Base-by-base conservation (phyloP, 1,140 invertebrate genomes). In the Drosophila rhopaloa region DNA sequence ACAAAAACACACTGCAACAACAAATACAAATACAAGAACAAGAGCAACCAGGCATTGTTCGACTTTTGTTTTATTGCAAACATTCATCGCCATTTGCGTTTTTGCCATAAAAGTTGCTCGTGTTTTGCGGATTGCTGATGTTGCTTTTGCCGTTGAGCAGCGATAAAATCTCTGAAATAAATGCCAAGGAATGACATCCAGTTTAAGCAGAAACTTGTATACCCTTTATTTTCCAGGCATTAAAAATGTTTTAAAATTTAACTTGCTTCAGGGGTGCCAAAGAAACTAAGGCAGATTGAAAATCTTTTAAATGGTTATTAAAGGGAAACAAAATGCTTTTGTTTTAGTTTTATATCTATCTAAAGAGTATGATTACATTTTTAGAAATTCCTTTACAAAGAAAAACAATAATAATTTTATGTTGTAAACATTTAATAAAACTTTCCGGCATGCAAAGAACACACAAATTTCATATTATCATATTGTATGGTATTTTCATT, bases 21-120 rank as follows among this genome's bases (percentile, higher is more conserved):
- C 47, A 40, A 40, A 32, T 35, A 41, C 38, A 53, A 29, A 29
- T 53, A 41, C 38, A 53, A 29, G 19, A 71, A 41, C 38, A 53
- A 29, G 19, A 71, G 56, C 65, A 62, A 62, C 47, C 50, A 81
- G 81, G 66, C 72, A 71, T 76, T 82, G 71, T 83, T 83, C 53
- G 77, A 88, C 65, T 88, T 81, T 88, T 86, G 83, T 88, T 86
- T 86, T 86, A 88, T 88, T 79, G 79, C 79, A 66, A 85, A 76
- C 83, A 86, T 86, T 86, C 83, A 88, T 79, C 75, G 79, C 71
- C 83, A 86, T 86, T 86, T 86, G 83, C 71, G 76, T 82, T 88
- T 82, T 83, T 71, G 65, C 79, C 75, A 76, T 71, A 81, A 86
- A 75, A 65, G 74, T 71, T 68, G 68, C 48, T 72, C 71, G 63